A percentile compares a stretch with the other conserved stretches of the same genome.
Conservation (phyloP, 2,797 vertebrate genomes). For the Triplophysa yarkandensis region DNA sequence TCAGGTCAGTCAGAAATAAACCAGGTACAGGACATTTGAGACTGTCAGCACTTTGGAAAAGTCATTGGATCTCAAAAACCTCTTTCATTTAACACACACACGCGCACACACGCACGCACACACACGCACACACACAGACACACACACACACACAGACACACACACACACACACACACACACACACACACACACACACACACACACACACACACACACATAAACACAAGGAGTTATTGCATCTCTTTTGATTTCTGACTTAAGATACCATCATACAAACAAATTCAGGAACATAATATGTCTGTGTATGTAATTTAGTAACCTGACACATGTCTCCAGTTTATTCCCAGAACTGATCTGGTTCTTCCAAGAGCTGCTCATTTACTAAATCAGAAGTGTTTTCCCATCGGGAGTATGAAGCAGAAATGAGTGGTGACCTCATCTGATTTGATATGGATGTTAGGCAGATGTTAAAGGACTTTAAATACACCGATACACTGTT, state of each 20-base stretch:
- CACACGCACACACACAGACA: too few species aligned
- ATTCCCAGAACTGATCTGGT: slow-evolving; percentile 34
- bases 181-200: too few species aligned
- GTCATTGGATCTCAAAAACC: too few species aligned
- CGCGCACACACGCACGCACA: too few species aligned
- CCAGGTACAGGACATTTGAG: too few species aligned
- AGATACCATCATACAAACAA: neutral
- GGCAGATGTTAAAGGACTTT: neutral
- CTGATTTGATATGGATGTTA: slow-evolving; percentile 15
- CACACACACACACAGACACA: too few species aligned
- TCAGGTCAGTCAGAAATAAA: too few species aligned
- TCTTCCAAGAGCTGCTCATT: slow-evolving; percentile 7
- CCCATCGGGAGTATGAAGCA: slow-evolving; percentile 24
- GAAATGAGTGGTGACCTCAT: slow-evolving; percentile 45
- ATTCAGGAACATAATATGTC: neutral
- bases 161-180: too few species aligned
- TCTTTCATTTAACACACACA: too few species aligned
- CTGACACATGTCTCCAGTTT: slow-evolving; percentile 4
- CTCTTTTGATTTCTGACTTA: neutral
- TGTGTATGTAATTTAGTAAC: slow-evolving; percentile 7
- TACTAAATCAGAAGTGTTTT: slow-evolving; percentile 29
- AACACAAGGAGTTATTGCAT: neutral
- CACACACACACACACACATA: too few species aligned
- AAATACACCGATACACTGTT: too few species aligned
- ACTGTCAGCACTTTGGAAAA: too few species aligned